Conservation (phyloP, 64 coral and sea anemone species). For the Exaiptasia diaphana region DNA sequence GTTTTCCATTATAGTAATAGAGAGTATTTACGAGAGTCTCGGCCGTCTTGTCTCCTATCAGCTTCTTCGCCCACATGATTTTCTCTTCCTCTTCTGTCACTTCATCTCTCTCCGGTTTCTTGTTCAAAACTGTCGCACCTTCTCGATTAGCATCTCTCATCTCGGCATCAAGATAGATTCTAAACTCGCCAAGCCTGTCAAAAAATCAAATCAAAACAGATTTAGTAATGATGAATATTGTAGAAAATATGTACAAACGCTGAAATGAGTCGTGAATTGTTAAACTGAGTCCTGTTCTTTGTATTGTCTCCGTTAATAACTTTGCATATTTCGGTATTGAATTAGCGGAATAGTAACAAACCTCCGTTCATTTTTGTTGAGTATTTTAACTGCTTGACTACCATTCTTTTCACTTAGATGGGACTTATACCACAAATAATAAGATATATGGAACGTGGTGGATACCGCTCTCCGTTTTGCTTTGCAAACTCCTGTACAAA, state of each 20-base stretch:
- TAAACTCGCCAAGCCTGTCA: slow-evolving; percentile 7
- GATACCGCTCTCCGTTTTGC: neutral
- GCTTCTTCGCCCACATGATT: slow-evolving; percentile 35
- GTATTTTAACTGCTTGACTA: neutral
- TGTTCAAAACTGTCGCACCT: slow-evolving; percentile 4
- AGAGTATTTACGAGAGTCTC: slow-evolving; percentile 37
- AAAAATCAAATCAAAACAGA: too few species aligned
- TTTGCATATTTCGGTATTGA: too few species aligned
- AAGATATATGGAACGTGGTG: neutral
- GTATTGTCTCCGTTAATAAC: too few species aligned
- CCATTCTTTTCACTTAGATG: neutral
- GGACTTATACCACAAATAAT: neutral
- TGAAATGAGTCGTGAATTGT: too few species aligned
- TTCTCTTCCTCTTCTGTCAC: slow-evolving; percentile 53
- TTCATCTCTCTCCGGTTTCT: slow-evolving; percentile 24
- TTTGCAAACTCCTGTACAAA: too few species aligned
- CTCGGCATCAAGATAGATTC: slow-evolving; percentile 25
- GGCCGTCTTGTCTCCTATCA: slow-evolving; percentile 18
- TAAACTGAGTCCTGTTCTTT: too few species aligned
- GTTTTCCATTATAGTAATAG: slow-evolving; percentile 34
- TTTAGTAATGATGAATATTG: too few species aligned
- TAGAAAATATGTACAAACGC: too few species aligned
- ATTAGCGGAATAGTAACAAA: too few species aligned
- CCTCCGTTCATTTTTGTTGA: neutral
- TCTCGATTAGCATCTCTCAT: slow-evolving; percentile 27